These are phyloP conservation scores for Lagodon rhomboides DNA, from an alignment of 2,797 vertebrate genomes.

Conservation along the genomic window DNA sequence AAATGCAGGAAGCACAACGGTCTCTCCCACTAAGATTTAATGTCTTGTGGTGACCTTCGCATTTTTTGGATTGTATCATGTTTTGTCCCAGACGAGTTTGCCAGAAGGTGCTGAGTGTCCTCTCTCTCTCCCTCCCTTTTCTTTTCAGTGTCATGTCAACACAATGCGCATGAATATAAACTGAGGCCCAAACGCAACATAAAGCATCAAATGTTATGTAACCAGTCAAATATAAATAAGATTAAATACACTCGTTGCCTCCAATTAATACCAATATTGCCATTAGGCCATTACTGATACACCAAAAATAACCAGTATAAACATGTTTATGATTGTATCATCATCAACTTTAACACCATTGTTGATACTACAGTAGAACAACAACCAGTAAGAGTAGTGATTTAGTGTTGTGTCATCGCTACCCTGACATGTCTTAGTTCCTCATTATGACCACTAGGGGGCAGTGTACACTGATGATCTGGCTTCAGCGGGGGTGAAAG, in stretches of 20 bases:
- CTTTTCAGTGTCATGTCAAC: not conserved
- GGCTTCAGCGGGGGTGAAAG: not conserved
- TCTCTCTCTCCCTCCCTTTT: not conserved
- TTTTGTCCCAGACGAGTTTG: constrained; percentile 7
- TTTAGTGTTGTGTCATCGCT: too few species aligned
- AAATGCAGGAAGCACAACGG: not conserved
- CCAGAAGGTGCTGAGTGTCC: constrained; percentile 15
- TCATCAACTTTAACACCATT: not conserved
- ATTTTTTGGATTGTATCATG: not conserved
- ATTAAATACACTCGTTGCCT: not conserved
- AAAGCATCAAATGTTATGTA: not conserved
- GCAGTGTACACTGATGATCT: not conserved
- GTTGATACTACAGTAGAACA: not conserved
- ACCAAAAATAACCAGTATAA: not conserved
- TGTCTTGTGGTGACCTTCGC: not conserved
- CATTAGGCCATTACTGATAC: not conserved
- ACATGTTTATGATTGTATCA: not conserved
- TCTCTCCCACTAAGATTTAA: not conserved
- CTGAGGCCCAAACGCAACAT: not conserved
- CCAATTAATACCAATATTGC: not conserved
- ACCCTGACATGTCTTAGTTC: not conserved
- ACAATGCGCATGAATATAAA: not conserved
- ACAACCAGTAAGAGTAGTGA: not conserved
- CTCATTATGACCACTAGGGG: not conserved
- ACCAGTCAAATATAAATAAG: not conserved